Base-by-base conservation (phyloP, 1,140 invertebrate species). In the Leptinotarsa undecemlineata region DNA sequence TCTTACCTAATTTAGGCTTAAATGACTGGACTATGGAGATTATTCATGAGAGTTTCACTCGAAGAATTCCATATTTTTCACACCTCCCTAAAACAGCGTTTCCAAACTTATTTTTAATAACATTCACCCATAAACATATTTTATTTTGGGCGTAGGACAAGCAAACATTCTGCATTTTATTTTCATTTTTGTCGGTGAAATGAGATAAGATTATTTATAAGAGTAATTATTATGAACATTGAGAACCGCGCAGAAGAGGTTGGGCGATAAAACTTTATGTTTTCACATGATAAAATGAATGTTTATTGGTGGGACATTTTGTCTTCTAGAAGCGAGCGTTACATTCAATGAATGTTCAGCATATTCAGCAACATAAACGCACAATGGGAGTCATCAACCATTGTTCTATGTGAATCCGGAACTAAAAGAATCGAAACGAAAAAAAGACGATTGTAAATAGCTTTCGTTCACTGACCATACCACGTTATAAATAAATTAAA, bases 401-500 rank as follows among this genome's bases (percentile, higher is more conserved):
- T 57, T 57, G 51, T 57, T 57, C 51, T 57, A 15, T 57, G 51
- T 57, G n/a, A 57, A 57, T 19, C 51, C 51, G 51, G 51, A 57
- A 57, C 51, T 17, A n/a, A 57, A 57, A 57, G n/a, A 57, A 57
- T 57, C 51, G n/a, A 19, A 57, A 57, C 3, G 6, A 57, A 57
- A 57, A 57, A 57, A 57, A 42, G 33, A 8, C 33, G 3, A 57
- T 57, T 17, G 51, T n/a, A 57, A 57, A 57, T 57, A 57, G 51
- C 51, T 42, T 42, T 42, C 33, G 51, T 57, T 57, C 51, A 57
- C 51, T 57, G 51, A 57, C 51, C 51, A 57, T 57, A 57, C 51
- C 51, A 4, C 15, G 15, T 57, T 57, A 57, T 57, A 57, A 57
- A 57, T 57, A 19, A 57, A 57, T 57, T 6, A 19, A 57, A 57